Evolutionary conservation across 2,797 vertebrate genomes (phyloP), one percentile per base, ranked within the genome.

Genomic region (Stomatorhinus walkeri): DNA sequence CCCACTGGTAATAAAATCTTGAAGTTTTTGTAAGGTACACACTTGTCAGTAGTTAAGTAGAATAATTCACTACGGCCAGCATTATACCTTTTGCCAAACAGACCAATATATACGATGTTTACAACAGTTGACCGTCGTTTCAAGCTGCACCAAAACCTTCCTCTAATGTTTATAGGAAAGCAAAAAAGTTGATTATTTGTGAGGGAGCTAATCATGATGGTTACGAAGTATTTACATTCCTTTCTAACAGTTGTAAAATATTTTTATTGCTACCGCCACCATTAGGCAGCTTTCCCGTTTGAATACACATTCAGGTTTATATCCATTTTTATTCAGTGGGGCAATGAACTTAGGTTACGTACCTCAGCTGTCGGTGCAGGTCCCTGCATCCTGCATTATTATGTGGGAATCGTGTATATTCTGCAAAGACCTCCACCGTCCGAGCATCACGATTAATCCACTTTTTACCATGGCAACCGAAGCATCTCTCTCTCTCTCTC

Each of bases 381-480:
- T 48, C 83, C 81, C 8, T 68, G 59, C 61, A 89, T 68, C 81
- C 64, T 76, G 61, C 48, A 87, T 87, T 72, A 89, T 87, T 87
- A 87, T 68, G 89, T 52, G 52, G 46, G 88, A 89, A 86, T 89
- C 88, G 59, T 72, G 84, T 56, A 87, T 89, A 89, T 72, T 89
- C 89, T 56, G 61, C 49, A 87, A 81, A 87, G 89, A 87, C 48
- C 89, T 81, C 61, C 16, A 89, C 85, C 56, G 87, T 87, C 52
- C 59, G 89, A 81, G 87, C 89, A 89, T 87, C 85, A 87, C 85
- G 92, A 91, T 91, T 94, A 93, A 94, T 95, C 94, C 94, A 95
- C 95, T 94, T 95, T 94, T 94, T 94, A 94, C 94, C 94, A 94
- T 94, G 93, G 93, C 93, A 95, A 95, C 88, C 93, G 93, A 92